Evolutionary conservation across 2,797 vertebrate genomes (phyloP).

Genomic region (Antrozous pallidus): DNA sequence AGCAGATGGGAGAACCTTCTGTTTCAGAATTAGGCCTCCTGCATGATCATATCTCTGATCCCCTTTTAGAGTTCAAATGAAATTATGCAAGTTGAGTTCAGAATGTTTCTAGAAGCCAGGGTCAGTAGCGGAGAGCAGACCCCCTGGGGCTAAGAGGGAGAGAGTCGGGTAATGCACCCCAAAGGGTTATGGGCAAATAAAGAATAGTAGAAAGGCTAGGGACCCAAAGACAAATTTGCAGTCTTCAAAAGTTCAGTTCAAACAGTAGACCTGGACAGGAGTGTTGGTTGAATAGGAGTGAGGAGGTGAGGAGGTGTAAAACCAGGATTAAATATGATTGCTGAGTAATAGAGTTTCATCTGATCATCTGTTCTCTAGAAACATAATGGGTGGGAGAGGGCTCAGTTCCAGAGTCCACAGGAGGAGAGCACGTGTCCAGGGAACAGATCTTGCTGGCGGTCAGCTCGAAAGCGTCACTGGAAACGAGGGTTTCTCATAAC

Average conservation of each 20-base stretch:
- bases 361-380: background rate
- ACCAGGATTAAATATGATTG: background rate
- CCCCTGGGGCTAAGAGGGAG: background rate
- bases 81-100: background rate
- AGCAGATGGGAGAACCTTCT: background rate
- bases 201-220: background rate
- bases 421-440: background rate
- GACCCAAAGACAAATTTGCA: background rate
- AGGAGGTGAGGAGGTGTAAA: background rate
- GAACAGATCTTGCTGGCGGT: background rate
- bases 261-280: background rate
- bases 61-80: conserved; percentile 7
- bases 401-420: background rate
- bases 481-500: background rate
- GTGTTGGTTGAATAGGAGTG: background rate
- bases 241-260: background rate
- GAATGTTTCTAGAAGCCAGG: background rate
- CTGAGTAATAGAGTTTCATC: background rate
- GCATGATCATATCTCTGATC: background rate
- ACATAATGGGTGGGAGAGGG: background rate
- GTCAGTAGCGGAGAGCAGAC: background rate
- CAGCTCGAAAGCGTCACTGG: background rate
- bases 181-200: background rate
- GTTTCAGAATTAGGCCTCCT: background rate
- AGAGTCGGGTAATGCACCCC: background rate